phyloP scores from a whole-genome alignment of 2,113 vertebrate genomes.

The Dicrurus megarhynchus region DNA sequence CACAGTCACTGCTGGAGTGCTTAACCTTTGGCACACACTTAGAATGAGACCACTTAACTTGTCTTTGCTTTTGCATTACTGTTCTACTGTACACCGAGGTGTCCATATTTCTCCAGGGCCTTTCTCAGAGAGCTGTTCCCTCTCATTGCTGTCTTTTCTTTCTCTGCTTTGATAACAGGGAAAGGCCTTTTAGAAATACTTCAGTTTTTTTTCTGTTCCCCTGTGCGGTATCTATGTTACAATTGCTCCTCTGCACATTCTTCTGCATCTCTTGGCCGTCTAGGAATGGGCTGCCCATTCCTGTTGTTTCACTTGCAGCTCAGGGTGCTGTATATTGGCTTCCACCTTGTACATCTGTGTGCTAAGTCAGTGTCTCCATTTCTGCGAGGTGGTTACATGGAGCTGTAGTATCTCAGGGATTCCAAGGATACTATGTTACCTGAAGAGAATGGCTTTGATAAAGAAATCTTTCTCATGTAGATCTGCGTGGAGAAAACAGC shows the following conservation, averaged over 20 bases:
- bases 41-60: neutral
- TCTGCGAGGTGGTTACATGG: neutral
- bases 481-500: neutral
- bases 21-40: neutral
- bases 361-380: neutral
- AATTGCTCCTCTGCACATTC: neutral
- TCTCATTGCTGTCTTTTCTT: neutral
- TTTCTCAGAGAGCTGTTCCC: neutral
- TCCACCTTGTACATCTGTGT: neutral
- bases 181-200: neutral
- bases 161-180: neutral
- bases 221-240: neutral
- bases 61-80: neutral
- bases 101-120: neutral
- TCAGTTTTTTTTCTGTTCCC: neutral
- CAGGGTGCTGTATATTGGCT: conserved; percentile 15
- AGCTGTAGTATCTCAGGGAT: conserved; percentile 47
- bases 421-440: neutral
- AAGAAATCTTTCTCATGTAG: neutral
- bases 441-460: neutral
- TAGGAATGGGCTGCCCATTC: neutral
- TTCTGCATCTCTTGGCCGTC: neutral
- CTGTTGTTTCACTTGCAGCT: neutral
- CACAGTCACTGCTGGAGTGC: neutral
- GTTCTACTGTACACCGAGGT: neutral